Evolutionary conservation across 1,140 invertebrate genomes (phyloP).

Genomic region (Drosophila leontia): DNA sequence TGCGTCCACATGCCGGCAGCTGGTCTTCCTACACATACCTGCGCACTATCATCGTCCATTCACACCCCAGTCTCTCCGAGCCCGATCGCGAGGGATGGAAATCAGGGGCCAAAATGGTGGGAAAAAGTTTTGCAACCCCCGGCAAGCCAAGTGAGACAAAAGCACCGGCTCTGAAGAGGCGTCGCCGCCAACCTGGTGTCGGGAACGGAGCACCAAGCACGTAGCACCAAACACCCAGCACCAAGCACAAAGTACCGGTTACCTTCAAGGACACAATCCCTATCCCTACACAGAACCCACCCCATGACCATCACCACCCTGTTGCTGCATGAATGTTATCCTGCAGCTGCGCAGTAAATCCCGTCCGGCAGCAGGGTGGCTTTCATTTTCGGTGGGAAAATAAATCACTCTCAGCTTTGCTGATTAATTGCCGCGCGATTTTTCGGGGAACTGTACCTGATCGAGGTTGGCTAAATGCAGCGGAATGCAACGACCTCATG

Average conservation of each 20-base stretch:
- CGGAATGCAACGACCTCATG: conserved; percentile 67
- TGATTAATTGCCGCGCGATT: conserved; percentile 58
- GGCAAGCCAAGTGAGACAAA: conserved; percentile 58
- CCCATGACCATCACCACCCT: conserved; percentile 42
- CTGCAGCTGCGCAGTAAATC: conserved; percentile 72
- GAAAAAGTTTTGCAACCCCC: conserved; percentile 68
- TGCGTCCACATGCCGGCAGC: conserved; percentile 55
- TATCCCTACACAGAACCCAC: conserved; percentile 34
- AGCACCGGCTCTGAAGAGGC: conserved; percentile 68
- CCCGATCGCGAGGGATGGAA: conserved; percentile 49
- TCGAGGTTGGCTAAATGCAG: conserved; percentile 27
- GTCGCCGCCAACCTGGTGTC: conserved; percentile 37
- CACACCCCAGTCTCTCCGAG: conserved; percentile 6
- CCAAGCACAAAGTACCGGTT: conserved; percentile 9
- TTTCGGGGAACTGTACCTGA: conserved; percentile 59
- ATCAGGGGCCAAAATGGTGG: conserved; percentile 48
- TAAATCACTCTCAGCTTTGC: conserved; percentile 40
- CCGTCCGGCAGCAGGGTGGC: conserved; percentile 56
- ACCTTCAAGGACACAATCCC: conserved; percentile 58
- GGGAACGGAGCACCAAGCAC: conserved; percentile 19
- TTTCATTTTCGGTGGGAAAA: conserved; percentile 69
- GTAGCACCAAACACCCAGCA: background rate
- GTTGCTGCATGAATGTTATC: conserved; percentile 39
- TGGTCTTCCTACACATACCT: conserved; percentile 66
- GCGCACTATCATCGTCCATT: conserved; percentile 54